These are phyloP conservation scores for Ptychobarbus kaznakovi DNA, from an alignment of 2,797 vertebrate genomes.

Conservation along the genomic window DNA sequence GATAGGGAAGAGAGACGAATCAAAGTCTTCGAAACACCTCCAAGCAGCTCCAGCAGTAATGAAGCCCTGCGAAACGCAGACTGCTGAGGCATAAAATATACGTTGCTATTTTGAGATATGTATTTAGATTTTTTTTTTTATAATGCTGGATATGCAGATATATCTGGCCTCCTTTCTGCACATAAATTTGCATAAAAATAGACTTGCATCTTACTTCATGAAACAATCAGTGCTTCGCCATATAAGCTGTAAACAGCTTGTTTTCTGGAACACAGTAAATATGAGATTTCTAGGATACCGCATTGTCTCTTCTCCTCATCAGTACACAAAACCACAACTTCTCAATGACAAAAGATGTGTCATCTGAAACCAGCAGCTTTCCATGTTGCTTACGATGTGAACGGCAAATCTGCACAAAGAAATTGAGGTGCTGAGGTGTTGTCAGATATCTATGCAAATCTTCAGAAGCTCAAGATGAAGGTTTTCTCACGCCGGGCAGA, in stretches of 20 bases:
- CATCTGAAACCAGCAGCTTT: conserved; percentile 8
- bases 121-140: neutral
- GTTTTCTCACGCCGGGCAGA: neutral
- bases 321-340: conserved; percentile 7
- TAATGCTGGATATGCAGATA: conserved; percentile 26
- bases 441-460: neutral
- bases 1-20: conserved; percentile 27
- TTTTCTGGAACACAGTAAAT: conserved; percentile 2
- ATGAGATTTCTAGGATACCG: neutral
- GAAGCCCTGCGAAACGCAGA: conserved; percentile 39
- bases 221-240: neutral
- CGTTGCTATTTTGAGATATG: conserved; percentile 23
- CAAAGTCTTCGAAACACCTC: conserved; percentile 43
- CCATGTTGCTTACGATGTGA: neutral
- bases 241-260: conserved; percentile 11
- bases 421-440: conserved; percentile 4
- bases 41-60: conserved; percentile 45
- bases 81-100: conserved; percentile 34
- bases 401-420: neutral
- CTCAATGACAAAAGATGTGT: neutral
- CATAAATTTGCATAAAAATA: conserved; percentile 18
- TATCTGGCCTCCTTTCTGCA: conserved; percentile 22
- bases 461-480: conserved; percentile 16
- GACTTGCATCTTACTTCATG: neutral
- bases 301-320: neutral